Percentiles rank a stretch among this genome's conserved stretches.
Conservation (phyloP, 2,113 vertebrate genomes). For the Tiliqua scincoides region DNA sequence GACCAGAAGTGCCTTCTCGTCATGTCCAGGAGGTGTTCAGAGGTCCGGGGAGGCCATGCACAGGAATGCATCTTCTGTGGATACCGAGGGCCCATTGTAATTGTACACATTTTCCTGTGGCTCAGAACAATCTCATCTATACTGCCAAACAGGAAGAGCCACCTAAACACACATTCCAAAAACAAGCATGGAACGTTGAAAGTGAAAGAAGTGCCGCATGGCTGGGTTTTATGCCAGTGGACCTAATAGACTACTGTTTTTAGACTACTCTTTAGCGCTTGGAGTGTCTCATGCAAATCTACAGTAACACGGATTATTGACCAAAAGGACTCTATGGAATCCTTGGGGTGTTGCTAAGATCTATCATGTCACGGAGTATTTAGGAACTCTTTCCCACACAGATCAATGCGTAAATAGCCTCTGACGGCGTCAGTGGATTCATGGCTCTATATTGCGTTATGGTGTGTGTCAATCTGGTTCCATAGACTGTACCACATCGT, state of each 20-base stretch:
- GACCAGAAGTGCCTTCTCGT: too few species aligned
- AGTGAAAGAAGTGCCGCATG: constrained; percentile 3
- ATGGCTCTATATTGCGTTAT: not conserved
- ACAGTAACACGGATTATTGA: constrained; percentile 25
- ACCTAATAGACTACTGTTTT: constrained; percentile 6
- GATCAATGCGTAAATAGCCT: not conserved
- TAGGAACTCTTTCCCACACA: constrained; percentile 21
- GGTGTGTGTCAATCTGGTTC: not conserved
- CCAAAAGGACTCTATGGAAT: constrained; percentile 22
- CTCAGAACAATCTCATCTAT: not conserved
- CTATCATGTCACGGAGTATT: constrained; percentile 31
- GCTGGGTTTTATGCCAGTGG: not conserved
- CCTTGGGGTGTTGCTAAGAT: constrained; percentile 17
- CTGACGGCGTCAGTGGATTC: constrained; percentile 8
- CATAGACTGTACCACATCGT: not conserved
- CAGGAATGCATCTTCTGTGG: too few species aligned
- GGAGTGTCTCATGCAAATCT: constrained; percentile 34
- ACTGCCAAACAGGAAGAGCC: not conserved
- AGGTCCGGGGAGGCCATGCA: too few species aligned
- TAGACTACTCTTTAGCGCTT: constrained; percentile 15
- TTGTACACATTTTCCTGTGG: not conserved
- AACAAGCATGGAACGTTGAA: constrained; percentile 1
- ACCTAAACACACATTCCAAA: not conserved
- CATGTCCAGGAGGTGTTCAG: too few species aligned
- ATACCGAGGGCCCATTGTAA: too few species aligned